Base-by-base conservation (phyloP, 2,888 invertebrate species). In the Sinotaia quadrata region DNA sequence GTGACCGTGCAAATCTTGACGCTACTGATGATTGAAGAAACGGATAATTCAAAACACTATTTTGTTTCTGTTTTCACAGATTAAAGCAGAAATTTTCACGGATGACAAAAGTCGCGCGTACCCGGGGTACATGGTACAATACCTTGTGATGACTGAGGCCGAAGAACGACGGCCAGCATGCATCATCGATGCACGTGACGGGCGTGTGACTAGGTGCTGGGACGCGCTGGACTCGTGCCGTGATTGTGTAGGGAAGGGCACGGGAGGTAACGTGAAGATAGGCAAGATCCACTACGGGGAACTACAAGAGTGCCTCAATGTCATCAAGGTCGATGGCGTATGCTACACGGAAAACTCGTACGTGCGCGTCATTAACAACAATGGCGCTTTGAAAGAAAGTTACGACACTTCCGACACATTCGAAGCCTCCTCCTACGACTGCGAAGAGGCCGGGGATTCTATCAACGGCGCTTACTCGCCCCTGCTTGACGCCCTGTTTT, bases 381-480 rank as follows among this genome's bases (percentile, higher is more conserved):
- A 72, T 7, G 41, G 65, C 33, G n/a, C n/a, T n/a, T 27, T 31
- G 21, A 10, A 3, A 3, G 63, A 67, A 2, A 27, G 24, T n/a
- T n/a, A n/a, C n/a, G n/a, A n/a, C n/a, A n/a, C n/a, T n/a, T 44
- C 62, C 18, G 57, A 41, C n/a, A 65, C 68, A 15, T 54, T 60
- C 8, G 73, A 73, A 21, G 71, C 72, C 1, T 72, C 69, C 8
- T 68, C 67, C 29, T 78, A 77, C 51, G 56, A 72, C 37, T 80
- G 79, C 41, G 58, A 61, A 10, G 76, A 77, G 1, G 68, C 71
- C 24, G 57, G 67, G 8, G 79, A 81, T 33, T 60, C 67, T 4
- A 65, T 79, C 0, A 81, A 81, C 44, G 80, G 78, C 0, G 80
- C 74, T 0, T 81, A 73, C 65, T 79, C 78, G 0, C 77, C 77